These are phyloP conservation scores for Tetrao urogallus DNA, from an alignment of 2,113 vertebrate genomes.

Conservation along the genomic window DNA sequence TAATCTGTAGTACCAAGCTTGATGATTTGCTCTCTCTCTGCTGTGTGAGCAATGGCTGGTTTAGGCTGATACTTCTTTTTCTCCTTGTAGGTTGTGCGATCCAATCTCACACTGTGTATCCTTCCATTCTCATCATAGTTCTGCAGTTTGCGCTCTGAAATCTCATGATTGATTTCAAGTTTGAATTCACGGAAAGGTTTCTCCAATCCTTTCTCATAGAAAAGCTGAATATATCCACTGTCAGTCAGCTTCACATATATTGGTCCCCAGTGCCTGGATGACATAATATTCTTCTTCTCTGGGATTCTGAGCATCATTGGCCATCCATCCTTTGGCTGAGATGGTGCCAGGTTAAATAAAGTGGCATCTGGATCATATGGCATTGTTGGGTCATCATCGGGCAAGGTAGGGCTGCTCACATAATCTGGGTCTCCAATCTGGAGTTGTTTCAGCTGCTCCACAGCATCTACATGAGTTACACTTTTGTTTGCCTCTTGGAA, in stretches of 20 bases:
- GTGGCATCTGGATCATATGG: slow-evolving; percentile 63
- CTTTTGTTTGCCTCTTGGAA: slow-evolving; percentile 72
- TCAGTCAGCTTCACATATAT: slow-evolving; percentile 85
- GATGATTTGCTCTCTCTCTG: slow-evolving; percentile 85
- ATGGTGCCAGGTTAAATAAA: slow-evolving; percentile 53
- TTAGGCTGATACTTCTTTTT: slow-evolving; percentile 90
- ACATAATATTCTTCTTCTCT: slow-evolving; percentile 95
- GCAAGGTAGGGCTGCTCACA: slow-evolving; percentile 57
- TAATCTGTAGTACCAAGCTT: slow-evolving; percentile 88
- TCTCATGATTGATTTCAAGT: slow-evolving; percentile 84
- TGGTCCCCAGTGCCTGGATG: slow-evolving; percentile 94
- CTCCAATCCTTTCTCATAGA: slow-evolving; percentile 89
- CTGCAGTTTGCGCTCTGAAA: slow-evolving; percentile 88
- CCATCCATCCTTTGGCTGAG: slow-evolving; percentile 84
- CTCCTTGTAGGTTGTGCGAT: slow-evolving; percentile 86
- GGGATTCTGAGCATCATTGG: slow-evolving; percentile 93
- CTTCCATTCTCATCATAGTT: slow-evolving; percentile 88
- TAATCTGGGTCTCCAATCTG: slow-evolving; percentile 82
- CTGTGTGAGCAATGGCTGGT: slow-evolving; percentile 81
- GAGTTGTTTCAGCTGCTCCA: slow-evolving; percentile 85
- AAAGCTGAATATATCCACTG: slow-evolving; percentile 82
- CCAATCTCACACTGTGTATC: slow-evolving; percentile 88
- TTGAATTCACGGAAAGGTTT: slow-evolving; percentile 88
- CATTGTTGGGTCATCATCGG: slow-evolving; percentile 81
- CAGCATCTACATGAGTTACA: slow-evolving; percentile 69